Percentiles rank a stretch among this genome's conserved stretches.
Evolutionary conservation across 1,140 invertebrate genomes (phyloP).

Genomic region (Drosophila parabipectinata): DNA sequence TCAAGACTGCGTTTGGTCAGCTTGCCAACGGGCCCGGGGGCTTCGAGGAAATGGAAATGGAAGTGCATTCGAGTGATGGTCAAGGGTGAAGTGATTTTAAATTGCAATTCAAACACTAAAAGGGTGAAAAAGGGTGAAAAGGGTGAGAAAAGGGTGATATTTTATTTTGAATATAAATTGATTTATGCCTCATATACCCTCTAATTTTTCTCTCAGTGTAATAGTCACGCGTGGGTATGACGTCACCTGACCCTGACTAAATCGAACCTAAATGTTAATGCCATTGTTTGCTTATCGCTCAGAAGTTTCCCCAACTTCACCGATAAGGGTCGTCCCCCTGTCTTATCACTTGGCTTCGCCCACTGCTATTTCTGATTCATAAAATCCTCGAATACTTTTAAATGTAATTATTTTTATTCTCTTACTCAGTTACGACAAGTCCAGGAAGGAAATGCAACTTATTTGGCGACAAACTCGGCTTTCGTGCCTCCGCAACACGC

Average conservation of each 20-base stretch:
- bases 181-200: too few species aligned
- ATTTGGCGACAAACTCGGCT: background rate
- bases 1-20: slow-evolving; percentile 23
- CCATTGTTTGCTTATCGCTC: slow-evolving; percentile 26
- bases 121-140: background rate
- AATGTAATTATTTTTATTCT: background rate
- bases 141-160: background rate
- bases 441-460: slow-evolving; percentile 7
- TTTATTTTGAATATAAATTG: too few species aligned
- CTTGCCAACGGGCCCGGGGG: background rate
- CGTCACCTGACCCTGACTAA: slow-evolving; percentile 48
- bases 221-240: slow-evolving; percentile 47
- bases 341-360: slow-evolving; percentile 17
- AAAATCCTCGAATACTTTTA: background rate
- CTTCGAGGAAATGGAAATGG: slow-evolving; percentile 28
- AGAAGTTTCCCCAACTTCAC: background rate
- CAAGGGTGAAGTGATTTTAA: slow-evolving; percentile 3
- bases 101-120: background rate
- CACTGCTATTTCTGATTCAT: slow-evolving; percentile 26
- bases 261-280: slow-evolving; percentile 52
- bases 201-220: background rate
- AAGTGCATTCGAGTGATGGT: slow-evolving; percentile 14
- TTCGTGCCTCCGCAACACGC: slow-evolving; percentile 24
- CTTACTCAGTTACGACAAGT: too few species aligned
- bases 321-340: slow-evolving; percentile 23